phyloP scores from a whole-genome alignment of 2,888 invertebrate species.

The Tetragonisca angustula region DNA sequence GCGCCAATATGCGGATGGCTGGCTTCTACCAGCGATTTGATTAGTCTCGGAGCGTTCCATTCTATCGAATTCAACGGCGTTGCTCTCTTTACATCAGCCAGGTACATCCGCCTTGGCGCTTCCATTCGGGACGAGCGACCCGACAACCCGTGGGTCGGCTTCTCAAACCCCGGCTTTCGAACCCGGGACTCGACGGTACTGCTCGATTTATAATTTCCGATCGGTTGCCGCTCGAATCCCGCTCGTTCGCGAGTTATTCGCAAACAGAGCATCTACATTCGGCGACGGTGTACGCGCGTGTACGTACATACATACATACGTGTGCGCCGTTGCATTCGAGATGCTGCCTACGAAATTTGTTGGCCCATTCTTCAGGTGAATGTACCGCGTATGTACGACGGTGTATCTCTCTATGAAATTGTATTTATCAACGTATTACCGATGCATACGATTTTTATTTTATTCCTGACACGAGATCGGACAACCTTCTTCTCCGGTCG shows the following conservation, averaged over 20 bases:
- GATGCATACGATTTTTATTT: background rate
- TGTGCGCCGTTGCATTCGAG: background rate
- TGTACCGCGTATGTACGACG: background rate
- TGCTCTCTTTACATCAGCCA: background rate
- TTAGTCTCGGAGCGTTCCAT: constrained; percentile 20
- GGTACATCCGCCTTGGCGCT: background rate
- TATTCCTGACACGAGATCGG: background rate
- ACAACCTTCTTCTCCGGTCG: too few relatives aligned
- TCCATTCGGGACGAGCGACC: constrained; percentile 1
- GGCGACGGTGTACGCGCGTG: background rate
- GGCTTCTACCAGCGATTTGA: constrained; percentile 40
- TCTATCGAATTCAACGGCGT: constrained; percentile 11
- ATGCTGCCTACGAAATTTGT: background rate
- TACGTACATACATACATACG: too few relatives aligned
- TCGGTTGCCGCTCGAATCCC: background rate
- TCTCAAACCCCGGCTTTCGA: too few relatives aligned
- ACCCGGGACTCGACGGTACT: background rate
- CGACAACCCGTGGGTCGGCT: too few relatives aligned
- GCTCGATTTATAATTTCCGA: constrained; percentile 38
- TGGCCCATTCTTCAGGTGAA: background rate
- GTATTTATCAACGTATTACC: background rate
- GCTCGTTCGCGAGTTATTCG: background rate
- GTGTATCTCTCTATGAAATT: too few relatives aligned
- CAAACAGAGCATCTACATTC: constrained; percentile 7
- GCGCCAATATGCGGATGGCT: constrained; percentile 44